Base-by-base conservation (phyloP, 2,888 invertebrate species). In the Catocala sponsa region DNA sequence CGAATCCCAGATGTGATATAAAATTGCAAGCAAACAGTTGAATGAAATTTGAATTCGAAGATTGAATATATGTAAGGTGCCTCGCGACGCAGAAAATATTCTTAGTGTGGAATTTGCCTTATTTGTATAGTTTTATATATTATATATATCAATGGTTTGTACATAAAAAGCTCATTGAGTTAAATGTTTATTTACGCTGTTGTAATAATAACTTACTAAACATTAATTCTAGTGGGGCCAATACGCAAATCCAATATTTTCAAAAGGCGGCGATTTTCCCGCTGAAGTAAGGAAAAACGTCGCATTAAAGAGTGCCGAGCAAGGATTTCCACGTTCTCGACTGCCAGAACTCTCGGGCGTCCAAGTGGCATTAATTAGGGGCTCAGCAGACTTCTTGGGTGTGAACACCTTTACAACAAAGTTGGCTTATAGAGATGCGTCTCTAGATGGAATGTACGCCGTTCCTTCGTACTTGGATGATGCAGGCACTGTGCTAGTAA, bases 301-400 rank as follows among this genome's bases (percentile, higher is more conserved):
- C 6, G 93, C 83, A 0, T 79, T 87, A 7, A 91, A 95, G 38
- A 97, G 96, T 68, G 89, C 88, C 25, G 90, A 91, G 50, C 95
- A 96, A 82, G 95, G 95, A 5, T 95, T 91, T 59, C 79, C 88
- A 0, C 83, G 88, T 41, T 95, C 96, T 0, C 94, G 96, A 11
- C 86, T 97, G 4, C 96, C 96, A 0, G 85, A 83, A 62, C 94
- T 96, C 35, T 92, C 95, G 0, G 65, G 83, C 0, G 88, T 92
- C 11, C 97, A 97, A 90, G 94, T 96, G 4, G 81, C 88, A 41
- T 83, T 91, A 25, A 95, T 97, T 49, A 91, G 90, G 32, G 96
- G 95, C 2, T 95, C 96, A 4, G 93, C 96, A 0, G 97, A 97
- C 81, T 97, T 96, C 84, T 89, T 97, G 38, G 97, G 96, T 0